Percentiles rank a stretch among this genome's conserved stretches.
phyloP scores from a whole-genome alignment of 2,888 invertebrate genomes.

The Calliphora vomitoria region DNA sequence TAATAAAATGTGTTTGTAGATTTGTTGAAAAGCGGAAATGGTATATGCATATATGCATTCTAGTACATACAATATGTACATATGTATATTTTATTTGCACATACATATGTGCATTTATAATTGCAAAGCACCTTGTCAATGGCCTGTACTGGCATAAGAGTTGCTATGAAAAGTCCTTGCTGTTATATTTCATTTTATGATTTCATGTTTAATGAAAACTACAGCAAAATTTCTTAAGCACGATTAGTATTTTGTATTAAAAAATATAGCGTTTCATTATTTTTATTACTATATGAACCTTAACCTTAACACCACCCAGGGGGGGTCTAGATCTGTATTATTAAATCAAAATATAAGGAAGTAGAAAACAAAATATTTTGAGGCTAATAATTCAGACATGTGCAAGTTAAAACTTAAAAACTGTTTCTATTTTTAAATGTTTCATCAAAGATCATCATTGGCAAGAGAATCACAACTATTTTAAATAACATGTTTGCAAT shows the following conservation, averaged over 20 bases:
- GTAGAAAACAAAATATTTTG: background rate
- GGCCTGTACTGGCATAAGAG: background rate
- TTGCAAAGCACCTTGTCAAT: slow-evolving; percentile 46
- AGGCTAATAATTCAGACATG: background rate
- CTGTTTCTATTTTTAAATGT: background rate
- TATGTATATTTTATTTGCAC: background rate
- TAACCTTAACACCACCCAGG: slow-evolving; percentile 47
- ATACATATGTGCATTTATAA: background rate
- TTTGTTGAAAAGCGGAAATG: slow-evolving; percentile 34
- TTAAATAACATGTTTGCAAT: too few relatives aligned
- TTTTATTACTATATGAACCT: slow-evolving; percentile 11
- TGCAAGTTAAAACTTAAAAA: background rate
- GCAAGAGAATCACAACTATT: too few relatives aligned
- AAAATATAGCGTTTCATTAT: background rate
- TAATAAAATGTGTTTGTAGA: background rate
- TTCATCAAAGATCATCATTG: background rate
- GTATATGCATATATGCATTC: slow-evolving; percentile 9
- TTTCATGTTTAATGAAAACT: slow-evolving; percentile 52
- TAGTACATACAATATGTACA: too few relatives aligned
- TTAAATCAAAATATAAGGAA: background rate
- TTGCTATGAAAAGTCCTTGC: slow-evolving; percentile 46
- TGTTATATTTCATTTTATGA: slow-evolving; percentile 49
- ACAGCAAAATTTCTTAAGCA: slow-evolving; percentile 12
- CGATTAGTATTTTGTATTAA: slow-evolving; percentile 6
- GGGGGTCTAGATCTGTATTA: background rate